A percentile compares a stretch with the other conserved stretches of the same genome.
Conservation (phyloP, 2,113 vertebrate genomes). For the Mormoops blainvillei region DNA sequence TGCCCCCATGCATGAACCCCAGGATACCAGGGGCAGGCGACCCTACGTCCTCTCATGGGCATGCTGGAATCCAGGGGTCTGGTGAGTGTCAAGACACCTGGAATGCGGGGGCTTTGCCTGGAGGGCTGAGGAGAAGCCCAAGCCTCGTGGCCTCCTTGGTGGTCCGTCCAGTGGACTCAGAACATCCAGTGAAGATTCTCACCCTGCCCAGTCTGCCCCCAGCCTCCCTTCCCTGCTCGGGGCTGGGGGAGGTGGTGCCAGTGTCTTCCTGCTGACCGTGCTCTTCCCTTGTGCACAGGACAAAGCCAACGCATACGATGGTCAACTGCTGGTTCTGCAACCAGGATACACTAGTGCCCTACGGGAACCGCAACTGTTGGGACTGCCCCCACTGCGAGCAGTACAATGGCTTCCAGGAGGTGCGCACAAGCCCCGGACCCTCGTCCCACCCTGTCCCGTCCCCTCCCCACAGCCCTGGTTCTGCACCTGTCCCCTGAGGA, state of each 20-base stretch:
- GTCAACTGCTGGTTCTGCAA: conserved; percentile 99
- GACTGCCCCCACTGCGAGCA: conserved; percentile 98
- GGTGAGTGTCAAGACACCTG: neutral
- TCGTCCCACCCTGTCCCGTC: neutral
- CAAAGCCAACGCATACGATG: conserved; percentile 86
- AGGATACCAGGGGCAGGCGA: neutral
- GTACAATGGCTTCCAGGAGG: conserved; percentile 99
- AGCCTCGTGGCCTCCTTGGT: neutral
- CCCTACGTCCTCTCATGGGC: neutral
- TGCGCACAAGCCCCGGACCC: conserved; percentile 24
- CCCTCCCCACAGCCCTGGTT: neutral
- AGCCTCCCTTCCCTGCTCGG: neutral
- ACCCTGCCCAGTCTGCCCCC: neutral
- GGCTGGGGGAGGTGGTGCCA: accelerated
- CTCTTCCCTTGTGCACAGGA: conserved; percentile 76
- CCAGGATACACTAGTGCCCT: conserved; percentile 92
- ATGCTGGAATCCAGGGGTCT: neutral
- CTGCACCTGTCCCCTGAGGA: neutral
- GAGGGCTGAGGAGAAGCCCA: neutral
- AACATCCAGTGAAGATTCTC: neutral
- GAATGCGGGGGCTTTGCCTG: neutral
- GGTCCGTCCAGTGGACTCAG: accelerated
- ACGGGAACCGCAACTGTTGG: conserved; percentile 98
- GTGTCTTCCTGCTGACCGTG: neutral
- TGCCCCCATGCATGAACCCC: neutral